Conservation (phyloP, 1,140 invertebrate species). For the Nephila pilipes region DNA sequence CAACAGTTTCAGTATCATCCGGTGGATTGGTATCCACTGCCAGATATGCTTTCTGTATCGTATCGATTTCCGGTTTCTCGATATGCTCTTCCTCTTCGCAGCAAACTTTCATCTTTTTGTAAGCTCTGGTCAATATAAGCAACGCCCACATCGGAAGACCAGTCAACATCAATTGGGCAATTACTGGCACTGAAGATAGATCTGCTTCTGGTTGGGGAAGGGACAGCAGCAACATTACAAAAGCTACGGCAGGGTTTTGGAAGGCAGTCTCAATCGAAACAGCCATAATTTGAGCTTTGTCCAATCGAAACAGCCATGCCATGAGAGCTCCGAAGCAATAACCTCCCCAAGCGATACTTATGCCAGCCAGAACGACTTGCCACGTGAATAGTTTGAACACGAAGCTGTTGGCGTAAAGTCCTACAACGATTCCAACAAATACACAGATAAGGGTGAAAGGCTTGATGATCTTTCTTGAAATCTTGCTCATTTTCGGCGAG, state of each 20-base stretch:
- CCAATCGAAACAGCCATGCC: conserved; percentile 74
- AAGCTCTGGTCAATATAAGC: conserved; percentile 34
- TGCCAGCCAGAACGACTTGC: conserved; percentile 80
- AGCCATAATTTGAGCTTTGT: conserved; percentile 81
- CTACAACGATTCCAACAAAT: conserved; percentile 79
- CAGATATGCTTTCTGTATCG: conserved; percentile 40
- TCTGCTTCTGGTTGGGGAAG: conserved; percentile 82
- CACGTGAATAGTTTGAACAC: conserved; percentile 83
- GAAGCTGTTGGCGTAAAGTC: conserved; percentile 82
- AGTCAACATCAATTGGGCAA: conserved; percentile 80
- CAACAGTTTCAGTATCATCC: background rate
- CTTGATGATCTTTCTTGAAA: conserved; percentile 77
- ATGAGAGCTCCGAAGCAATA: conserved; percentile 82
- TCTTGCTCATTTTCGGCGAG: conserved; percentile 78
- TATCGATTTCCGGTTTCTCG: conserved; percentile 56
- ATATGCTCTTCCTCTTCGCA: background rate
- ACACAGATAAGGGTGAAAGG: conserved; percentile 80
- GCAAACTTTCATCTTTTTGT: background rate
- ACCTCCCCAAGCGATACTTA: conserved; percentile 83
- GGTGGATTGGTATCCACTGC: background rate
- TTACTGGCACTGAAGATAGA: conserved; percentile 81
- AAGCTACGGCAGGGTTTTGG: conserved; percentile 82
- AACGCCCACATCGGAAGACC: conserved; percentile 78
- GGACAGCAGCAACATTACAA: conserved; percentile 82
- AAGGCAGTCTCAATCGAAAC: conserved; percentile 84